Evolutionary conservation across 2,888 invertebrate species (phyloP), one percentile per base, ranked within the genome.

Genomic region (Mythimna loreyi): DNA sequence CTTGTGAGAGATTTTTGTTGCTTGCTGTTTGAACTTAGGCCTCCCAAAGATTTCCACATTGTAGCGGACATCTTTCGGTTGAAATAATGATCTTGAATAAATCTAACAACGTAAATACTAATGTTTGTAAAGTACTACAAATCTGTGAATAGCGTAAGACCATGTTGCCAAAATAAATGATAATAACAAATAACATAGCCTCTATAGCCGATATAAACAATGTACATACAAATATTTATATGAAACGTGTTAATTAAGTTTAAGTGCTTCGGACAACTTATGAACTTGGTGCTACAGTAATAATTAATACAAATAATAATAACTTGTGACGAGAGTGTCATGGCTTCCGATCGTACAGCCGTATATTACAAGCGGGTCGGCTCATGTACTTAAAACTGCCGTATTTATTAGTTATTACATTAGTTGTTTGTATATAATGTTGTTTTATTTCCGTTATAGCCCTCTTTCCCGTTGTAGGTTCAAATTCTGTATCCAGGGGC

Each of bases 321-420:
- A 76, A 78, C 76, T 81, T 85, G 86, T 87, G 79, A 78, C 67
- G 72, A 72, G 67, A 70, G 70, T 78, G 78, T 73, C 85, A 80
- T 77, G 84, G 87, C 88, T 88, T 88, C 86, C 88, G 82, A 49
- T 60, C 59, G 59, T 69, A 71, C 45, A 28, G 72, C 30, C 60
- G 59, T 59, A 81, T 78, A 72, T 75, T 53, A 76, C 75, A 75
- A 67, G 63, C 55, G 67, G 78, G 84, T 86, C 86, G 90, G 90
- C 88, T 88, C 85, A 85, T 89, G 92, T 94, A 94, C 93, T 93
- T 93, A 92, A 86, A 83, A 87, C 88, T 90, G 89, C 86, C 88
- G 86, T 92, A 92, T 92, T 91, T 90, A 89, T 92, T 90, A 89
- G 87, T 86, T 81, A 92, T 91, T 93, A 93, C 90, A 84, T 88